Base-by-base conservation (phyloP, 1,140 invertebrate species). In the Condylostylus longicornis region DNA sequence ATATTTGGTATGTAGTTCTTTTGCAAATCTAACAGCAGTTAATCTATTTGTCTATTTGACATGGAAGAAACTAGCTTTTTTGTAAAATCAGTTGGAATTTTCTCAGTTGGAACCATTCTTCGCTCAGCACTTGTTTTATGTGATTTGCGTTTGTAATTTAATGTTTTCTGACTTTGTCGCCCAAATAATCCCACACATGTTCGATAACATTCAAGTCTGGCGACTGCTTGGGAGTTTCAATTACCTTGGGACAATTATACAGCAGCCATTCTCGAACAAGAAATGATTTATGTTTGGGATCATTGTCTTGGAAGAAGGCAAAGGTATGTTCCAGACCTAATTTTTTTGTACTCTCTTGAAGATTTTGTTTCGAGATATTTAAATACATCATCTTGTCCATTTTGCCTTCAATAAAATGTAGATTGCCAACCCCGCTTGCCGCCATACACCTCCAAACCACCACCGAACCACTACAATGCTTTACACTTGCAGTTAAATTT, bases 371-470 rank as follows among this genome's bases (percentile, higher is more conserved):
- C 9, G 45, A 25, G 9, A 58, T 42, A 15, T 45, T 19, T 8
- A 45, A 41, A 23, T 49, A 47, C 6, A 18, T 29, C n/a, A 9
- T 7, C 18, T 38, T 25, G 23, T 47, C 20, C 37, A 47, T 45
- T n/a, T 32, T 41, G 10, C 38, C 33, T 17, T 49, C 40, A n/a
- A 60, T 45, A 35, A 46, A 39, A 9, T 27, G 25, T n/a, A 61
- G 18, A 6, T 43, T 42, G 10, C 52, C 49, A 2, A 53, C 45
- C 9, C 49, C 53, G 21, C 29, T 33, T 2, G 35, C 31, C n/a
- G 44, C 38, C 39, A 63, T 49, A 38, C 42, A 50, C 7, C 50
- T 53, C 54, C 56, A 63, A 7, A 58, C 50, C 53, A 62, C 54
- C 2, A 54, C 31, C 21, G 20, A 33, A 22, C 51, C 48, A 20